phyloP scores from a whole-genome alignment of 1,140 invertebrate species.

The Drosophila bipectinata region DNA sequence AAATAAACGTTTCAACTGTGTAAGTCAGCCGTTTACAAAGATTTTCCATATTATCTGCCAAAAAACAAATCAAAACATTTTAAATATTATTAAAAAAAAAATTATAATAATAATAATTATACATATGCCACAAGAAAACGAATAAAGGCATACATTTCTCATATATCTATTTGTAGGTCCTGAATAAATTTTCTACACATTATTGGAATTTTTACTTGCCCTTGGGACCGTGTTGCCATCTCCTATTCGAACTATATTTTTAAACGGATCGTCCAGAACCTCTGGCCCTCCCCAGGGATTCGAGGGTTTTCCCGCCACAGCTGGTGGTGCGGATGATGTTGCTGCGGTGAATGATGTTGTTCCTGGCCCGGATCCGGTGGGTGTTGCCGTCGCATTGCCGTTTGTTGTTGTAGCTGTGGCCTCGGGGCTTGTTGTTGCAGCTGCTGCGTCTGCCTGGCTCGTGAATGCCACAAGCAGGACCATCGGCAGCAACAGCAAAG shows the following conservation, averaged over 20 bases:
- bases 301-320: constrained; percentile 25
- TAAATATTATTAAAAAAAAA: too few species aligned
- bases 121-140: too few species aligned
- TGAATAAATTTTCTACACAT: not conserved
- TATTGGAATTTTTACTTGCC: constrained; percentile 47
- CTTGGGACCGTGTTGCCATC: constrained; percentile 73
- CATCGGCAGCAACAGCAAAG: constrained; percentile 41
- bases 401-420: constrained; percentile 81
- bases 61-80: too few species aligned
- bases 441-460: constrained; percentile 83
- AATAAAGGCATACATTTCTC: too few species aligned
- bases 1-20: too few species aligned
- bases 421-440: constrained; percentile 85
- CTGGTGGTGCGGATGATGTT: constrained; percentile 17
- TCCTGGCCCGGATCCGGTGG: constrained; percentile 15
- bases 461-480: constrained; percentile 36
- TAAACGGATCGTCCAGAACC: constrained; percentile 54
- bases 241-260: constrained; percentile 70
- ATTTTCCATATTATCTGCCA: too few species aligned
- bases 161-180: too few species aligned
- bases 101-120: too few species aligned
- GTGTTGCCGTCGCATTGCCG: constrained; percentile 36
- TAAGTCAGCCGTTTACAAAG: too few species aligned
- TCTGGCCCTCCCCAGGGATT: constrained; percentile 20
- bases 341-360: constrained; percentile 29